These are phyloP conservation scores for Caenorhabditis panamensis DNA, from an alignment of 2,888 invertebrate genomes.

Conservation along the genomic window DNA sequence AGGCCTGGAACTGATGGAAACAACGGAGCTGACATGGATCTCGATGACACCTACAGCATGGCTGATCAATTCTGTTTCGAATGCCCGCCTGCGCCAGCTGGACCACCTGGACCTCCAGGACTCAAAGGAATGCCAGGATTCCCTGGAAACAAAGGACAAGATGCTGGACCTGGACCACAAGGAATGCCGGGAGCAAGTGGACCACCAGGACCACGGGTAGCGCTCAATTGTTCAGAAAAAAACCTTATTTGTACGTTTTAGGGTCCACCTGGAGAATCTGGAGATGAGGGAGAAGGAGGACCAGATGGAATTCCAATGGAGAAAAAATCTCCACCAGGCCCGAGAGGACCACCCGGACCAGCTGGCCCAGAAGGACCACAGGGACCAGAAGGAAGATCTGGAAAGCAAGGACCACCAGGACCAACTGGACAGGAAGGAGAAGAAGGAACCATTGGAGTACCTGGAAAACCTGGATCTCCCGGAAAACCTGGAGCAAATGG, in stretches of 20 bases:
- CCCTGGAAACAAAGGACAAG: constrained; percentile 59
- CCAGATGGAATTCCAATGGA: constrained; percentile 69
- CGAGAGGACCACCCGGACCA: constrained; percentile 66
- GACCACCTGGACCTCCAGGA: constrained; percentile 67
- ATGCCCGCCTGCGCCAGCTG: constrained; percentile 66
- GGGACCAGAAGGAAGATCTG: constrained; percentile 62
- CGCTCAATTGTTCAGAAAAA: neutral
- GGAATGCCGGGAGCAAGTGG: constrained; percentile 62
- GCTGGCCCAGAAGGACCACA: constrained; percentile 61
- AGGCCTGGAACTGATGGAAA: constrained; percentile 61
- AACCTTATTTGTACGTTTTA: constrained; percentile 8
- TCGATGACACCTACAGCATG: constrained; percentile 50
- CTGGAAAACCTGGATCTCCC: constrained; percentile 68
- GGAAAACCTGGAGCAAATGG: constrained; percentile 69
- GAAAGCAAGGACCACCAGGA: constrained; percentile 66
- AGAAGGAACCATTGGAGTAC: constrained; percentile 65
- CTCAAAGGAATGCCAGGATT: constrained; percentile 66
- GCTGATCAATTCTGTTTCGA: constrained; percentile 70
- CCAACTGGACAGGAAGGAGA: constrained; percentile 69
- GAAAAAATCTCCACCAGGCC: constrained; percentile 66
- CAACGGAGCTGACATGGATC: constrained; percentile 58
- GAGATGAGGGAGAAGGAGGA: constrained; percentile 70
- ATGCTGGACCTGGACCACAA: constrained; percentile 56
- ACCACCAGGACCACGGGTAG: constrained; percentile 64
- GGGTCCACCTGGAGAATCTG: constrained; percentile 69